phyloP scores from a whole-genome alignment of 2,888 invertebrate species.

The Nephrotoma flavescens region DNA sequence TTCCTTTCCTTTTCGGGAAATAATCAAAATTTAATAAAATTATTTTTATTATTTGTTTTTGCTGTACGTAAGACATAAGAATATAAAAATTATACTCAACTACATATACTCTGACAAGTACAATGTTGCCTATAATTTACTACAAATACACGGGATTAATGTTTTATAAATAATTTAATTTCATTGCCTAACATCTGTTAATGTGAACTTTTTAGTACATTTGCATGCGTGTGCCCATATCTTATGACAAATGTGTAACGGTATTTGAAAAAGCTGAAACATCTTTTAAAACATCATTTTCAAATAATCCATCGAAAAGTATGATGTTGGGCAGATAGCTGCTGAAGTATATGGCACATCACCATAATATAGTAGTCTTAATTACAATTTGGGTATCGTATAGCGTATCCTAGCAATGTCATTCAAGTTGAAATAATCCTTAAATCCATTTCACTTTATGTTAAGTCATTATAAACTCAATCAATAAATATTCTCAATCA shows the following conservation, averaged over 20 bases:
- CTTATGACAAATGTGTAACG: background rate
- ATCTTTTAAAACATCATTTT: background rate
- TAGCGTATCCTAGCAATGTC: no score
- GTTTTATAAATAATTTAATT: background rate
- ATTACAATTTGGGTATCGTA: no score
- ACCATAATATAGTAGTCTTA: no score
- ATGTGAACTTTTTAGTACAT: background rate
- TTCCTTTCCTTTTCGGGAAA: background rate
- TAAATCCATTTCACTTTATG: no score
- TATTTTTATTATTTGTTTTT: background rate
- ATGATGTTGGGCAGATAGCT: no score
- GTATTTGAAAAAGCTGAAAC: background rate
- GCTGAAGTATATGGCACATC: no score
- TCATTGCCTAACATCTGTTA: background rate
- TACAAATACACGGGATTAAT: background rate
- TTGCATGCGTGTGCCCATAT: background rate
- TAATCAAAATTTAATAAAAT: background rate
- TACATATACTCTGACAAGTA: background rate
- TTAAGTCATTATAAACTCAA: background rate
- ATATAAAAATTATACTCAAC: background rate
- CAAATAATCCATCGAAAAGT: background rate
- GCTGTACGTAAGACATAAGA: background rate
- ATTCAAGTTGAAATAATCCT: no score
- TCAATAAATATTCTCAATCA: background rate
- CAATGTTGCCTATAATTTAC: background rate